Evolutionary conservation across 2,113 vertebrate species (phyloP).

Genomic region (Gadus macrocephalus): DNA sequence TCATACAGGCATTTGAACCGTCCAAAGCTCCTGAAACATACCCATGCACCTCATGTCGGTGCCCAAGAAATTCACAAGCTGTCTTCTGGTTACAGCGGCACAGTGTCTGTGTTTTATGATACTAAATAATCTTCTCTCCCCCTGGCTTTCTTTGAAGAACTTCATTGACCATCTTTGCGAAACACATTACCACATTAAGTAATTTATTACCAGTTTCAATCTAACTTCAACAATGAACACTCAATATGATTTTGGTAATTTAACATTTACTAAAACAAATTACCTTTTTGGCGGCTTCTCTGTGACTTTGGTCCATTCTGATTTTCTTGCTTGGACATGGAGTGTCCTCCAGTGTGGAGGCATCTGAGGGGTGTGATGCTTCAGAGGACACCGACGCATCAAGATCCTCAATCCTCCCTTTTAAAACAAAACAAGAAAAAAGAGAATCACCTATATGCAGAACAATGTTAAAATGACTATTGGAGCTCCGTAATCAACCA

Average conservation of each 20-base stretch:
- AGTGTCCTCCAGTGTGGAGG: not conserved
- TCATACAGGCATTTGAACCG: not conserved
- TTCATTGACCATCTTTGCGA: slow-evolving; percentile 3
- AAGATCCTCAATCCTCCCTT: too few species aligned
- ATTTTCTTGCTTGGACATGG: not conserved
- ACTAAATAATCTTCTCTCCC: not conserved
- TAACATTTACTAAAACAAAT: not conserved
- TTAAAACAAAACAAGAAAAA: too few species aligned
- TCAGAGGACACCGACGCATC: not conserved
- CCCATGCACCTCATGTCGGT: slow-evolving; percentile 5
- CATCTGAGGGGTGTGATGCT: not conserved
- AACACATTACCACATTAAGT: not conserved
- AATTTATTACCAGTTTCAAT: too few species aligned
- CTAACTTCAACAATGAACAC: too few species aligned
- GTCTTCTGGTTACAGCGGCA: not conserved
- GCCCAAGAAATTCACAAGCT: slow-evolving; percentile 1
- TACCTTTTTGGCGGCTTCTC: slow-evolving; percentile 1
- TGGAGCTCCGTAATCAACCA: too few species aligned
- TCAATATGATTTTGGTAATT: not conserved
- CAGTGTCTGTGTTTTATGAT: slow-evolving; percentile 1
- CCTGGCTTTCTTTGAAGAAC: slow-evolving; percentile 5
- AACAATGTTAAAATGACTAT: too few species aligned
- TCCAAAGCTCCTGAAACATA: not conserved
- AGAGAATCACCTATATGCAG: too few species aligned
- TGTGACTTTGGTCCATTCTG: not conserved